phyloP scores from a whole-genome alignment of 37 sponge, comb jelly and placozoan genomes.

The Chondrilla cf. caribensis region DNA sequence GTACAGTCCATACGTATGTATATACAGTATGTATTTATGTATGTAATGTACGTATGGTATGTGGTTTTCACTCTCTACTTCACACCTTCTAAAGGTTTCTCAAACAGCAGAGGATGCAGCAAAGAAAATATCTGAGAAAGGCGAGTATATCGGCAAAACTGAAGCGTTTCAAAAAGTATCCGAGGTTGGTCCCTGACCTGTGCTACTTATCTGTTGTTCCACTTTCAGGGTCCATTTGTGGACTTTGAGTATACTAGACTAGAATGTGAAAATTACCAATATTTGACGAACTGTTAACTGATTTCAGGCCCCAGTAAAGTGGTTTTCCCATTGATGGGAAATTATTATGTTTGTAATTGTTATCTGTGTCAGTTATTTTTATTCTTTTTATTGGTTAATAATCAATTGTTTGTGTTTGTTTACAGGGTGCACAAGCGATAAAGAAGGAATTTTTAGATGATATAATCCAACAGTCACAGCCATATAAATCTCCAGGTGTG shows the following conservation, averaged over 20 bases:
- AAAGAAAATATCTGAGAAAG: constrained; percentile 38
- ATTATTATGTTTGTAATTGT: not conserved
- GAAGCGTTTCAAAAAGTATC: constrained; percentile 47
- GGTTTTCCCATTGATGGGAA: not conserved
- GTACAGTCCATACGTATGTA: not conserved
- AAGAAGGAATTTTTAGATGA: constrained; percentile 81
- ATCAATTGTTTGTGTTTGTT: no score
- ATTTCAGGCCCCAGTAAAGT: not conserved
- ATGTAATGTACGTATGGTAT: no score
- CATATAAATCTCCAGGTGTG: constrained; percentile 68
- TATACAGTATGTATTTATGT: no score
- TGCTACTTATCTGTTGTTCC: no score
- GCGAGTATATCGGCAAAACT: constrained; percentile 50
- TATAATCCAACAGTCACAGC: constrained; percentile 56
- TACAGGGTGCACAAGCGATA: constrained; percentile 56
- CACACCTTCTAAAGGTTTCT: constrained; percentile 20
- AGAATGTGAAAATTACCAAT: no score
- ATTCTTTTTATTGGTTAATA: no score
- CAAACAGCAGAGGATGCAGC: constrained; percentile 56
- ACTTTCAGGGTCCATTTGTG: no score
- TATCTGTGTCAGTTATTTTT: no score
- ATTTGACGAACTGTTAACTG: not conserved
- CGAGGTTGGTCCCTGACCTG: no score
- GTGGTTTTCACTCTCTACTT: no score
- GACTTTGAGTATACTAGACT: no score